These are phyloP conservation scores for Drosophila stalkeri DNA, from an alignment of 2,888 invertebrate genomes.

Conservation along the genomic window DNA sequence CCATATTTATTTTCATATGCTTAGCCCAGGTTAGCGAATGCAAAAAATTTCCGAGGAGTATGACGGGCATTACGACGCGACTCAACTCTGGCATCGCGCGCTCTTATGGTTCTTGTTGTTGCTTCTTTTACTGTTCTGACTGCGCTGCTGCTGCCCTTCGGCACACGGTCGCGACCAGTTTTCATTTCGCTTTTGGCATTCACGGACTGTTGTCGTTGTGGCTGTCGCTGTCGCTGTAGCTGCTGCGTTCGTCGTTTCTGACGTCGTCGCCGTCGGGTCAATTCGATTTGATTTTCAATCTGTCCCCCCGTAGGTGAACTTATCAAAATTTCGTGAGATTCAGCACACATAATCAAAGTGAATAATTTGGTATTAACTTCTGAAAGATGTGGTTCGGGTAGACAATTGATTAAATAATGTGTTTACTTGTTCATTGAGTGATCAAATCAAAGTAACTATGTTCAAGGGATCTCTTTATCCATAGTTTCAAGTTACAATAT, in stretches of 20 bases:
- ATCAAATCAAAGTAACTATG: background rate
- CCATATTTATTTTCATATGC: constrained; percentile 17
- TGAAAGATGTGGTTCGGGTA: constrained; percentile 11
- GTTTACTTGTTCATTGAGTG: constrained; percentile 1
- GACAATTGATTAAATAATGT: constrained; percentile 5
- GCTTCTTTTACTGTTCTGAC: constrained; percentile 22
- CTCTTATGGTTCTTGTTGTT: constrained; percentile 18
- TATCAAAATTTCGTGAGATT: constrained; percentile 5
- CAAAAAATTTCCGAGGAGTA: constrained; percentile 40
- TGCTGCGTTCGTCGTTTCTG: background rate
- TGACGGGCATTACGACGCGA: constrained; percentile 32
- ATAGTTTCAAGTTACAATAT: constrained; percentile 37
- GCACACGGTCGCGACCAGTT: constrained; percentile 68
- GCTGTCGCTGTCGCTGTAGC: constrained; percentile 7
- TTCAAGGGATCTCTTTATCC: background rate
- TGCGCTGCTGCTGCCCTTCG: constrained; percentile 53
- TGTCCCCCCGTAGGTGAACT: constrained; percentile 23
- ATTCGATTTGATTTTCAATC: constrained; percentile 34
- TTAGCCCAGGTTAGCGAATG: constrained; percentile 36
- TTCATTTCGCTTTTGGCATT: constrained; percentile 72
- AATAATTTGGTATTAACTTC: background rate
- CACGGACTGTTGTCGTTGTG: constrained; percentile 56
- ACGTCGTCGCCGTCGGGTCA: constrained; percentile 59
- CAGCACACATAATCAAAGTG: background rate
- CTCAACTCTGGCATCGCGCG: constrained; percentile 23